Base-by-base conservation (phyloP, 2,888 invertebrate species). In the Nowickia ferox region DNA sequence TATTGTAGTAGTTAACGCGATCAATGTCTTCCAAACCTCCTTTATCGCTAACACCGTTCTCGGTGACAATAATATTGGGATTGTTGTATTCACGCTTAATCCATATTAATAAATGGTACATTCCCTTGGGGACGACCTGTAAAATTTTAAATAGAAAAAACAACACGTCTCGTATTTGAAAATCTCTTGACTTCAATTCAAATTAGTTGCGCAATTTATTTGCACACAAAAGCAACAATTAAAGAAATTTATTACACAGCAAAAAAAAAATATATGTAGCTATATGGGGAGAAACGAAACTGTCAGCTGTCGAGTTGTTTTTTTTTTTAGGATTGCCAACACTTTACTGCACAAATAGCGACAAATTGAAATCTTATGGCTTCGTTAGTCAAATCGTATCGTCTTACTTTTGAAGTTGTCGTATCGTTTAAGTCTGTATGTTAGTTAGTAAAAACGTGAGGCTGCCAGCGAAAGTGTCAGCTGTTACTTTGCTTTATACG, bases 51-150 rank as follows among this genome's bases (percentile, higher is more conserved):
- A 94, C 93, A 0, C 95, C 95, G 88, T 95, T 95, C 90, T 96
- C 96, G 0, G 95, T 95, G 15, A 95, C 92, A 51, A 95, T 90
- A 1, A 95, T 93, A 10, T 93, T 89, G 0, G 95, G 94, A 90
- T 95, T 95, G 87, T 94, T 91, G 92, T 95, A 96, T 22, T 93
- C 93, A 51, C 92, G 91, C 87, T 94, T 94, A 19, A 96, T 93
- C 94, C 95, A 95, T 91, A 94, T 95, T 19, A 96, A 89, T 3
- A 95, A 90, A 87, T 94, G 94, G 72, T 95, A 93, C 90, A 96
- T 94, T 19, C 96, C 96, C 93, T 94, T 94, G 1, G 96, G 96
- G 5, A 94, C 94, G 42, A 94, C 93, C 95, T 95, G 90, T 1
- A 89, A 30, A 30, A 87, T 77, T 44, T 65, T 1, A 63, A 72